These are phyloP conservation scores for Psix sp. DNA, from an alignment of 1,140 invertebrate species.

Conservation along the genomic window DNA sequence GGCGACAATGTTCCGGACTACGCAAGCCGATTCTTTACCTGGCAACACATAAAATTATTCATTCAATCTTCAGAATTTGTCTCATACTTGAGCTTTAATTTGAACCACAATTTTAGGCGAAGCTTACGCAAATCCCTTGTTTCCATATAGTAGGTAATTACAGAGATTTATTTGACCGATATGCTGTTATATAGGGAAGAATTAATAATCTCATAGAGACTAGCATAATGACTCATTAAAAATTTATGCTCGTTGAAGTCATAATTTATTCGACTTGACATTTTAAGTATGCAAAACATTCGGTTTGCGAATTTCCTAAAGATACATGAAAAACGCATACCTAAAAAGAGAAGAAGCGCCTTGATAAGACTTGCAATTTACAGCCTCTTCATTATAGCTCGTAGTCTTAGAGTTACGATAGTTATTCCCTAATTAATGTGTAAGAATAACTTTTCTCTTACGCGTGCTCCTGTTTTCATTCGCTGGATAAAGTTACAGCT, in stretches of 20 bases:
- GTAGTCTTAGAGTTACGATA: conserved; percentile 17
- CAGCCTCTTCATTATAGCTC: conserved; percentile 26
- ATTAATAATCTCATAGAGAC: no score
- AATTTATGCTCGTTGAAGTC: no score
- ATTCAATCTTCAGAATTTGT: no score
- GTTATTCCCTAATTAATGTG: conserved; percentile 50
- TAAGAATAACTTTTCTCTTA: conserved; percentile 40
- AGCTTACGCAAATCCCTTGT: background rate
- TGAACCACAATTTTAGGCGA: conserved; percentile 10
- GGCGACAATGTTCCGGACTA: conserved; percentile 4
- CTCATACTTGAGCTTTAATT: conserved; percentile 13
- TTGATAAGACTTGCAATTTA: conserved; percentile 28
- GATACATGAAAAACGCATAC: no score
- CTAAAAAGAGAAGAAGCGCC: no score
- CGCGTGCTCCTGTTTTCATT: conserved; percentile 30
- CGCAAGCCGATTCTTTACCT: conserved; percentile 5
- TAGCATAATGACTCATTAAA: no score
- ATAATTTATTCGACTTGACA: no score
- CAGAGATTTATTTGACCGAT: no score
- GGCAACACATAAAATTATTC: conserved; percentile 10
- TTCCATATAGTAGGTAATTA: no score
- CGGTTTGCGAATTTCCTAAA: no score
- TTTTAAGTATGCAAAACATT: no score
- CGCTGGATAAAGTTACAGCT: conserved; percentile 29
- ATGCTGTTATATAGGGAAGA: no score